Percentiles rank a stretch among this genome's conserved stretches.
These are phyloP conservation scores for Apaloderma vittatum DNA, from an alignment of 2,113 vertebrate genomes.

Conservation along the genomic window DNA sequence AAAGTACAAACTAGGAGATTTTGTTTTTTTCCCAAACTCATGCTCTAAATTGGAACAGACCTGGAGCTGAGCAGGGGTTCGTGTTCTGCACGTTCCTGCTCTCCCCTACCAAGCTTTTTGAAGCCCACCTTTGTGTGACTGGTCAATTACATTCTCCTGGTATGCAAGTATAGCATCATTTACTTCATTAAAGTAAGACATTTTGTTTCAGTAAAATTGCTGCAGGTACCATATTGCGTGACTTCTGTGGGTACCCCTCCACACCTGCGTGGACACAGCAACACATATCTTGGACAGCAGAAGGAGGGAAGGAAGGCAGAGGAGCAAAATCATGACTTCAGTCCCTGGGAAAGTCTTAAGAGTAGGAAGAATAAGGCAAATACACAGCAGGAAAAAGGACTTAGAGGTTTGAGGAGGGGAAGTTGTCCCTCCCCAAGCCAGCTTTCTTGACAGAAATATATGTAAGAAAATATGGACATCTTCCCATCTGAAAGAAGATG, in stretches of 20 bases:
- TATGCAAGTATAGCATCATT: background rate
- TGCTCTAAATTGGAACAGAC: background rate
- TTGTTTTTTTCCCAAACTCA: background rate
- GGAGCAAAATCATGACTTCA: background rate
- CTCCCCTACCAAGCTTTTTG: background rate
- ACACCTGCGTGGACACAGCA: background rate
- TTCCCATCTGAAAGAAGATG: background rate
- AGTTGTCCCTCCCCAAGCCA: background rate
- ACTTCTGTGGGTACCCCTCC: background rate
- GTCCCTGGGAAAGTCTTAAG: background rate
- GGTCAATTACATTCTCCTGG: background rate
- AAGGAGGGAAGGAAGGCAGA: background rate
- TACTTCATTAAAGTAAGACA: rapidly evolving
- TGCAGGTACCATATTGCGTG: background rate
- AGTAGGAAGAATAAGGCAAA: background rate
- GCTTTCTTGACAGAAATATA: background rate
- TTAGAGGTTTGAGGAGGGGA: background rate
- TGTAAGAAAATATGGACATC: background rate
- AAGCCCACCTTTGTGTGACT: background rate
- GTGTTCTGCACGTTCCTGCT: background rate
- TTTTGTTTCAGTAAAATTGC: background rate
- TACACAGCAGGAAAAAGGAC: background rate
- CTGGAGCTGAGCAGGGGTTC: background rate
- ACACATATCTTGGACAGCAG: background rate
- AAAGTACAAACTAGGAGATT: background rate